Conservation (phyloP, 1,140 invertebrate species). For the Hyles vespertilio region DNA sequence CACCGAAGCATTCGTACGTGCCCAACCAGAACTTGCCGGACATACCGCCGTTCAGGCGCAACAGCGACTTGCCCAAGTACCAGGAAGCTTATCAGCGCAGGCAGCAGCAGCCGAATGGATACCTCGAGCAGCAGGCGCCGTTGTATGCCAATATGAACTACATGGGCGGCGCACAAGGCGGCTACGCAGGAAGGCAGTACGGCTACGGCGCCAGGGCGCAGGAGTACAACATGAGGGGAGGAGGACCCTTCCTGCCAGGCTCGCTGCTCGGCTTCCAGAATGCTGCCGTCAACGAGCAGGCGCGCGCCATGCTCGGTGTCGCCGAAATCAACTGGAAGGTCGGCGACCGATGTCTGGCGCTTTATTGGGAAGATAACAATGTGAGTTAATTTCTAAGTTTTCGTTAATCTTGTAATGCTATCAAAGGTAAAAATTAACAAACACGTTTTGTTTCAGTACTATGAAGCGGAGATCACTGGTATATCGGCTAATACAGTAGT, state of each 20-base stretch:
- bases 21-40: conserved; percentile 44
- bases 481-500: conserved; percentile 88
- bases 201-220: conserved; percentile 51
- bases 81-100: conserved; percentile 34
- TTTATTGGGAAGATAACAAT: conserved; percentile 94
- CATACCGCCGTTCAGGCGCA: conserved; percentile 41
- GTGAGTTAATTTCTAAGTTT: conserved; percentile 70
- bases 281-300: conserved; percentile 78
- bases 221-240: conserved; percentile 43
- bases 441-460: conserved; percentile 81
- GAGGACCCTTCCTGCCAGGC: conserved; percentile 74
- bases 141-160: conserved; percentile 52
- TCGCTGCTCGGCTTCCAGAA: conserved; percentile 78
- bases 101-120: conserved; percentile 57
- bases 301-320: conserved; percentile 73
- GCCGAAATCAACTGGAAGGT: conserved; percentile 80
- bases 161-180: conserved; percentile 36
- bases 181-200: conserved; percentile 46
- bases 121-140: conserved; percentile 46
- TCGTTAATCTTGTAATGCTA: too few relatives aligned
- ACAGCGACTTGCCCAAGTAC: conserved; percentile 35
- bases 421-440: conserved; percentile 6
- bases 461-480: conserved; percentile 88
- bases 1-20: conserved; percentile 40
- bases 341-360: conserved; percentile 89